Percentiles rank a stretch among this genome's conserved stretches.
Conservation (phyloP, 2,113 vertebrate species). For the Anoura caudifer region DNA sequence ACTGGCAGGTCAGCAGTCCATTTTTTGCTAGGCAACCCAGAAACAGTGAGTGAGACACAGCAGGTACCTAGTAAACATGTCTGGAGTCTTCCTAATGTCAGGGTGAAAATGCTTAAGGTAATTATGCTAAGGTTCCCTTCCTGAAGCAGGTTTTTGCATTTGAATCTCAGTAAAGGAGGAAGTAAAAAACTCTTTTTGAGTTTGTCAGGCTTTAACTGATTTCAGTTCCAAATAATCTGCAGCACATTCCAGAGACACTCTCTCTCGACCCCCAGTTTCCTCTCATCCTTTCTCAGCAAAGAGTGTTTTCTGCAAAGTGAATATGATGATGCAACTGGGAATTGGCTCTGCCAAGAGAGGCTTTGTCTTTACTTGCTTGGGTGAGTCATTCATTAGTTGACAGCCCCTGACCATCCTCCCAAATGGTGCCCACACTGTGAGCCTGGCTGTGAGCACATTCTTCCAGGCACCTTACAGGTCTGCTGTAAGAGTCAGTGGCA, state of each 20-base stretch:
- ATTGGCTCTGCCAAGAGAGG: background rate
- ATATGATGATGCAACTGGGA: background rate
- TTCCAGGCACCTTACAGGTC: fast-evolving
- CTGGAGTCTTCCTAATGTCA: background rate
- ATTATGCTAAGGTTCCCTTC: background rate
- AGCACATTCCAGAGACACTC: background rate
- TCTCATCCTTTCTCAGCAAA: background rate
- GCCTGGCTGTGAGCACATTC: background rate
- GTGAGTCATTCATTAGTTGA: background rate
- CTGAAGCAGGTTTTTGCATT: background rate
- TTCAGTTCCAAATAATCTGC: background rate
- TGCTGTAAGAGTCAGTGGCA: background rate
- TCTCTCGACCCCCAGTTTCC: background rate
- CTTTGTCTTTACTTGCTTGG: background rate
- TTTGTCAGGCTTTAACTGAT: background rate
- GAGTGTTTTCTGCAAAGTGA: background rate
- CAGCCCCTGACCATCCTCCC: background rate
- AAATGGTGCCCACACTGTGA: background rate
- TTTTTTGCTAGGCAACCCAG: background rate
- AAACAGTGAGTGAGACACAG: background rate
- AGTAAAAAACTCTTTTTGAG: background rate
- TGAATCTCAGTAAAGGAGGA: background rate
- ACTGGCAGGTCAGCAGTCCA: background rate
- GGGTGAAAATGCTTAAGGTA: background rate
- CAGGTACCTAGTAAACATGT: background rate